phyloP scores from a whole-genome alignment of 2,888 invertebrate genomes.

The Campopleginae sp. region DNA sequence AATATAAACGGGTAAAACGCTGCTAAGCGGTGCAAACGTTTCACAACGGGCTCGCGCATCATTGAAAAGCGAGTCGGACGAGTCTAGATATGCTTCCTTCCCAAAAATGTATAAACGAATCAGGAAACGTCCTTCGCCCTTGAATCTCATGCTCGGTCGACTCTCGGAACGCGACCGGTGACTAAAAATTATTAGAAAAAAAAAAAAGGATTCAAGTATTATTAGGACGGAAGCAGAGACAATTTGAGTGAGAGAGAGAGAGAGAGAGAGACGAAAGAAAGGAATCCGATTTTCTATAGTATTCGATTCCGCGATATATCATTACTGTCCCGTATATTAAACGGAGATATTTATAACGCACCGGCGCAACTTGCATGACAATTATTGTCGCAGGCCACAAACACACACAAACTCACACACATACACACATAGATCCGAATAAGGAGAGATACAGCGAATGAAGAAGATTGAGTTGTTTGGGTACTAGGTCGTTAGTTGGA shows the following conservation, averaged over 20 bases:
- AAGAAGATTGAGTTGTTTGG: conserved; percentile 61
- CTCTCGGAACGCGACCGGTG: background rate
- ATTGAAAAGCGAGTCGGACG: conserved; percentile 8
- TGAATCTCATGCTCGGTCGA: conserved; percentile 10
- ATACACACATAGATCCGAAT: conserved; percentile 37
- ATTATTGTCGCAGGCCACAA: conserved; percentile 56
- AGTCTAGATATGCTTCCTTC: conserved; percentile 28
- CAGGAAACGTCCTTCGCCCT: conserved; percentile 17
- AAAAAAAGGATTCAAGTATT: conserved; percentile 1
- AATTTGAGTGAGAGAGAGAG: conserved; percentile 21
- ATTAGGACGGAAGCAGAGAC: conserved; percentile 5
- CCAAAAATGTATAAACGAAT: conserved; percentile 8
- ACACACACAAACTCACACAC: background rate
- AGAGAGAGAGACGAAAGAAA: conserved; percentile 39
- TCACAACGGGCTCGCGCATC: too few species aligned
- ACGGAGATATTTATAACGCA: conserved; percentile 66
- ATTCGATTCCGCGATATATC: conserved; percentile 56
- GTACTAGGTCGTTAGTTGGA: conserved; percentile 58
- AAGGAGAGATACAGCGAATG: conserved; percentile 39
- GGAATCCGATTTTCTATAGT: conserved; percentile 64
- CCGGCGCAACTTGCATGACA: conserved; percentile 61
- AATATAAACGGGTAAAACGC: too few species aligned
- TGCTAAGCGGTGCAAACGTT: too few species aligned
- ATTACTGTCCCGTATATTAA: conserved; percentile 61
- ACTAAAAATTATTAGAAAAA: conserved; percentile 8